Conservation (phyloP, 2,113 vertebrate genomes). For the Phyllostomus hastatus region DNA sequence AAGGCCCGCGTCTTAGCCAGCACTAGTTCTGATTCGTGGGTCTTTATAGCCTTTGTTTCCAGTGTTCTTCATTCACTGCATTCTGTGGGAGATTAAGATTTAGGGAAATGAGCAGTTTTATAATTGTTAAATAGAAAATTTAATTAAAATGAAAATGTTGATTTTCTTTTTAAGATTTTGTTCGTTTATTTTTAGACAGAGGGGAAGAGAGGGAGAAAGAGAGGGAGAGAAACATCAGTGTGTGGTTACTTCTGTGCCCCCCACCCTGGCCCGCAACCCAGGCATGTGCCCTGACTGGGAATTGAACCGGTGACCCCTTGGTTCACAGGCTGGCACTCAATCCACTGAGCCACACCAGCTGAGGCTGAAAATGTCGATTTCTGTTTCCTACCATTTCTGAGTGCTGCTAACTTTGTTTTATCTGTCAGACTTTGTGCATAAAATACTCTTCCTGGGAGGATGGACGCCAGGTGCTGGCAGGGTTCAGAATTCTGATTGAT, state of each 20-base stretch:
- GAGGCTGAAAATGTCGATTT: constrained; percentile 47
- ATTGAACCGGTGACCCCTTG: too few relatives aligned
- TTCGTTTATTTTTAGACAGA: too few relatives aligned
- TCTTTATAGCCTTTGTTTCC: neutral
- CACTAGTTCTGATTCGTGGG: neutral
- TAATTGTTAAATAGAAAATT: constrained; percentile 21
- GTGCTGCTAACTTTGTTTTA: constrained; percentile 72
- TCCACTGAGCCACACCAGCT: too few relatives aligned
- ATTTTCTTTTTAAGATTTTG: constrained; percentile 49
- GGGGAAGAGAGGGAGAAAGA: too few relatives aligned
- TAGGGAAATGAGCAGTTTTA: neutral
- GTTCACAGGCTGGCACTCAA: too few relatives aligned
- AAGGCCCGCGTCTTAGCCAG: too few relatives aligned
- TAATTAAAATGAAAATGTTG: constrained; percentile 51
- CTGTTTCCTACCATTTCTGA: constrained; percentile 15
- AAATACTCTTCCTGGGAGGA: constrained; percentile 72
- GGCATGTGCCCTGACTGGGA: too few relatives aligned
- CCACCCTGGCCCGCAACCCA: too few relatives aligned
- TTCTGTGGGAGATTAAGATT: constrained; percentile 26
- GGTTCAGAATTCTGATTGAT: constrained; percentile 71
- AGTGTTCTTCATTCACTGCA: neutral
- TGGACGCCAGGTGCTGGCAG: constrained; percentile 64
- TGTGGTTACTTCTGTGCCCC: too few relatives aligned
- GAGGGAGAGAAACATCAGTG: too few relatives aligned
- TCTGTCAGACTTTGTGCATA: constrained; percentile 61